phyloP scores from a whole-genome alignment of 2,113 vertebrate species.

The Menidia beryllina region DNA sequence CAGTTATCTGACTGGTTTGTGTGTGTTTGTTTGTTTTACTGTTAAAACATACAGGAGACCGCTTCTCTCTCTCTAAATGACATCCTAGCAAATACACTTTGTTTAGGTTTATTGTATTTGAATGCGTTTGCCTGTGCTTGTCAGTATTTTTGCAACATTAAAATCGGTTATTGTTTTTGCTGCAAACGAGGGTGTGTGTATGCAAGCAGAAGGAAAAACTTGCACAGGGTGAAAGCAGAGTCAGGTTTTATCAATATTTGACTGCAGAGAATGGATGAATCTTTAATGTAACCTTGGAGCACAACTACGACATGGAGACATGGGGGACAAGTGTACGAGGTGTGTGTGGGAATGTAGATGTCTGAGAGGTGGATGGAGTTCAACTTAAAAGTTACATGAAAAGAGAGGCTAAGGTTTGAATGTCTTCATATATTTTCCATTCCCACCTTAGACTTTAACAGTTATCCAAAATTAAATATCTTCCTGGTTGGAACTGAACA shows the following conservation, averaged over 20 bases:
- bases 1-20: no score
- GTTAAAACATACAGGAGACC: not conserved
- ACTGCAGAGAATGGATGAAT: conserved; percentile 66
- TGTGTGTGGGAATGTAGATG: not conserved
- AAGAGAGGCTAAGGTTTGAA: not conserved
- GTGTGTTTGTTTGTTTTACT: no score
- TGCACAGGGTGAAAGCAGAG: conserved; percentile 47
- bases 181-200: not conserved
- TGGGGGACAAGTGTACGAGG: conserved; percentile 4
- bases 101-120: not conserved
- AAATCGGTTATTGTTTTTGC: not conserved
- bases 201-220: conserved; percentile 3
- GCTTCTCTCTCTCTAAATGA: not conserved
- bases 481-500: no score
- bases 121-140: not conserved
- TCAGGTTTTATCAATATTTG: conserved; percentile 75
- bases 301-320: conserved; percentile 44
- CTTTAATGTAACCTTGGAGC: conserved; percentile 74
- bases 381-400: not conserved
- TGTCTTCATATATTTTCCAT: not conserved
- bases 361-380: not conserved
- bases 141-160: not conserved
- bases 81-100: not conserved
- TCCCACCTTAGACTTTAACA: not conserved
- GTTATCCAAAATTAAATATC: not conserved